Evolutionary conservation across 1,140 invertebrate genomes (phyloP), one percentile per base, ranked within the genome.

Genomic region (Mercenaria mercenaria): DNA sequence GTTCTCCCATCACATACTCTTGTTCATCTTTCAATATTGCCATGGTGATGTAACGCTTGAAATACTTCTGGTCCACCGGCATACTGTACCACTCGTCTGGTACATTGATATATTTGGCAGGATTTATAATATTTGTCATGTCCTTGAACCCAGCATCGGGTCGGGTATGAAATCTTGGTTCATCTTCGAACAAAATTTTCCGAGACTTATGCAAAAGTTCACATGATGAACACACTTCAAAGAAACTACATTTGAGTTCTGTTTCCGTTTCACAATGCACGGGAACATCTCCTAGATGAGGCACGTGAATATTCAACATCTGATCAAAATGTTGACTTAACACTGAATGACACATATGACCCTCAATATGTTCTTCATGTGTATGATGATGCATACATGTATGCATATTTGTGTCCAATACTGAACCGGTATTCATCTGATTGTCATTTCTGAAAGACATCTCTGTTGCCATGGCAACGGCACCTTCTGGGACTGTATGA

Each of bases 51-150:
- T 95, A 95, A 10, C 93, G 88, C 72, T 91, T 92, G 29, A 82
- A 90, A 74, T 95, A 95, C 86, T 94, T 95, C 76, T 94, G 92
- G 86, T 95, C 94, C 29, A 94, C 94, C 8, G 95, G 92, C 79
- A 94, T 92, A 13, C 88, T 91, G 83, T 95, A 94, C 95, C 95
- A 95, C 67, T 95, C 94, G 81, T 94, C 92, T 0, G 95, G 95
- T 6, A 94, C 92, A 88, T 95, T 95, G 89, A 93, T 94, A 81
- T 94, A 95, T 80, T 93, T 94, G 39, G 92, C 92, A 34, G 91
- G 90, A 85, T 92, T 94, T 37, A 92, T 91, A 26, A 94, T 91
- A 32, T 90, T 93, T 4, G 91, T 92, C n/a, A 91, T 67, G 59
- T 56, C 79, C 74, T 79, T 92, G 84, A 74, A 80, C 43, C 88